A percentile compares a stretch with the other conserved stretches of the same genome.
These are phyloP conservation scores for Ectemnius continuus DNA, from an alignment of 2,888 invertebrate species.

Conservation along the genomic window DNA sequence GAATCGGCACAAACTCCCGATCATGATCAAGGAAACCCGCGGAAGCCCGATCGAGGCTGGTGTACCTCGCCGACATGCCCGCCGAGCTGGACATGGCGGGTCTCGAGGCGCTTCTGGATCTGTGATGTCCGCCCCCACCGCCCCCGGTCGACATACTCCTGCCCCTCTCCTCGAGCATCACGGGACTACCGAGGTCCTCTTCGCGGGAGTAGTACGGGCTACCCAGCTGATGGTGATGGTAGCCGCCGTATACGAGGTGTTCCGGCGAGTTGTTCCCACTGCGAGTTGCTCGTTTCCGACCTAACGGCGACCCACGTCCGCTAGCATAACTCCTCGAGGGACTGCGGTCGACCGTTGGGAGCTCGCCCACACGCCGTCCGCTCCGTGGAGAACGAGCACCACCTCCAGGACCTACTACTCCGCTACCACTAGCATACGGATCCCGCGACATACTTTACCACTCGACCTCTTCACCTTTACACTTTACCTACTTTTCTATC, in stretches of 20 bases:
- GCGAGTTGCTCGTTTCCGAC: slow-evolving; percentile 79
- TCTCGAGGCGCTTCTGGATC: slow-evolving; percentile 89
- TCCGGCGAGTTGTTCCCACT: slow-evolving; percentile 83
- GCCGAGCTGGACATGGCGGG: slow-evolving; percentile 80
- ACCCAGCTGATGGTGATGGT: slow-evolving; percentile 79
- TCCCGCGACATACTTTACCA: slow-evolving; percentile 80
- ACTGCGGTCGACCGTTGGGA: slow-evolving; percentile 94
- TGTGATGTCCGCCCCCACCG: slow-evolving; percentile 85
- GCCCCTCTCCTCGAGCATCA: slow-evolving; percentile 88
- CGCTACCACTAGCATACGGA: slow-evolving; percentile 81
- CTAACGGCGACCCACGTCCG: slow-evolving; percentile 81
- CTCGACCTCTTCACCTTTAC: slow-evolving; percentile 13
- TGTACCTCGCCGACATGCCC: slow-evolving; percentile 81
- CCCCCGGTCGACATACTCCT: slow-evolving; percentile 81
- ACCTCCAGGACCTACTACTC: slow-evolving; percentile 84
- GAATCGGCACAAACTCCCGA: slow-evolving; percentile 91
- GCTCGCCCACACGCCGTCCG: slow-evolving; percentile 84
- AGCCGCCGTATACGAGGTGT: slow-evolving; percentile 77
- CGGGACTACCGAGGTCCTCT: slow-evolving; percentile 92
- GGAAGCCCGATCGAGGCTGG: slow-evolving; percentile 85
- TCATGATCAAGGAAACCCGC: slow-evolving; percentile 87
- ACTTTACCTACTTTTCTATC: slow-evolving; percentile 4
- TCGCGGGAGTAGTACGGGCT: slow-evolving; percentile 79
- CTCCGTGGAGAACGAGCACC: slow-evolving; percentile 80
- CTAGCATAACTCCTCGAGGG: slow-evolving; percentile 90